phyloP scores from a whole-genome alignment of 2,113 vertebrate genomes.

The Irena cyanogastra region DNA sequence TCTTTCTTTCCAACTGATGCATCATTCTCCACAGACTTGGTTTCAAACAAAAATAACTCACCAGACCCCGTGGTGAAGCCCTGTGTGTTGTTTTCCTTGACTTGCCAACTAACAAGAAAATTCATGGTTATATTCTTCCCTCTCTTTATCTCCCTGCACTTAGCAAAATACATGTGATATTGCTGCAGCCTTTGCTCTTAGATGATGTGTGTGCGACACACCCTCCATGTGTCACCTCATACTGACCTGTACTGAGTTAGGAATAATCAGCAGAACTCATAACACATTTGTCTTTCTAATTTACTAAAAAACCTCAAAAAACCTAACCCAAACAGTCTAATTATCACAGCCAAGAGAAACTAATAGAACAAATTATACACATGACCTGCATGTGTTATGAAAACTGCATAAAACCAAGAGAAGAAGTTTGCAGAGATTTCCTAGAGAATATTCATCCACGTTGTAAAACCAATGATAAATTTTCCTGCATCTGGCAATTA shows the following conservation, averaged over 20 bases:
- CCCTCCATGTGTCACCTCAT: rapidly evolving
- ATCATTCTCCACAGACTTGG: not conserved
- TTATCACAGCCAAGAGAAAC: not conserved
- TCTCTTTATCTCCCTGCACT: not conserved
- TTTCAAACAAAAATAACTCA: not conserved
- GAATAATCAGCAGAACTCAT: not conserved
- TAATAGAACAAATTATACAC: not conserved
- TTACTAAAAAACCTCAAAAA: not conserved
- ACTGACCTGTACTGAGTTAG: not conserved
- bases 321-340: not conserved
- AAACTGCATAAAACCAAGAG: not conserved
- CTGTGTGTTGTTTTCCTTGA: not conserved
- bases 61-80: not conserved
- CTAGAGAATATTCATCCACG: not conserved
- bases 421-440: not conserved
- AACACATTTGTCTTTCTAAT: not conserved
- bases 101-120: not conserved
- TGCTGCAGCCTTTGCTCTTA: not conserved
- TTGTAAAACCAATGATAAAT: not conserved
- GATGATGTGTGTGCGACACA: not conserved
- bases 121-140: not conserved
- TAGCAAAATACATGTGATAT: not conserved
- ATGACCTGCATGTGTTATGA: not conserved
- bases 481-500: not conserved
- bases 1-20: not conserved